Base-by-base conservation (phyloP, 2,113 vertebrate genomes). In the Gasterosteus aculeatus region DNA sequence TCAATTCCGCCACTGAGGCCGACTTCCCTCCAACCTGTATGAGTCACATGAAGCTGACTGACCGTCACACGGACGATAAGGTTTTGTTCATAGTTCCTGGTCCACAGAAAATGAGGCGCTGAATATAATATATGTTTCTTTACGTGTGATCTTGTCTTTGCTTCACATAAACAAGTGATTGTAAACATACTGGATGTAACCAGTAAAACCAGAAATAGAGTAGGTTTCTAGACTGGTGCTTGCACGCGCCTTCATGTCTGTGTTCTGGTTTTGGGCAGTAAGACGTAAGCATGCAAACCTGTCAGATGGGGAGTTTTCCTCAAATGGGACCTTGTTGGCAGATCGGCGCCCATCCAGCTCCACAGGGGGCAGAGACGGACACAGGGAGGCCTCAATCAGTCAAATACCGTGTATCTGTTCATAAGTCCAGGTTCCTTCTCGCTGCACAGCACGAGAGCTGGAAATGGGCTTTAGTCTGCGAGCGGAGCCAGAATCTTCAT, bases 281-380 rank as follows among this genome's bases (percentile, higher is more conserved):
- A 58, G 62, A 56, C 57, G 72, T 22, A 58, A 77, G 71, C 44
- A 56, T 70, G 26, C 61, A 68, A 7, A n/a, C 10, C 54, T 76
- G 61, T 65, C 87, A 87, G 78, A 79, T 64, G 82, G 76, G 71
- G 54, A 10, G 7, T 14, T 73, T 83, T 42, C 69, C 78, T 80
- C 26, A 19, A 87, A 82, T 3, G 12, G 22, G 58, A 75, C 58
- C 72, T 72, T 66, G 38, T 49, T 78, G 84, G 73, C 82, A 80
- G 70, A 47, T 77, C 39, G 47, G 35, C 42, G 62, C 57, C 26
- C 44, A 42, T 67, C 15, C 3, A 49, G 70, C 77, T 87, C 81
- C 14, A 79, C 77, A 75, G 85, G 59, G 33, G 73, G 22, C 71
- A n/a, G 77, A 26, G 75, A 72, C 75, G 73, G 74, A 83, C 19